Base-by-base conservation (phyloP, 2,797 vertebrate species). In the Cuniculus paca region DNA sequence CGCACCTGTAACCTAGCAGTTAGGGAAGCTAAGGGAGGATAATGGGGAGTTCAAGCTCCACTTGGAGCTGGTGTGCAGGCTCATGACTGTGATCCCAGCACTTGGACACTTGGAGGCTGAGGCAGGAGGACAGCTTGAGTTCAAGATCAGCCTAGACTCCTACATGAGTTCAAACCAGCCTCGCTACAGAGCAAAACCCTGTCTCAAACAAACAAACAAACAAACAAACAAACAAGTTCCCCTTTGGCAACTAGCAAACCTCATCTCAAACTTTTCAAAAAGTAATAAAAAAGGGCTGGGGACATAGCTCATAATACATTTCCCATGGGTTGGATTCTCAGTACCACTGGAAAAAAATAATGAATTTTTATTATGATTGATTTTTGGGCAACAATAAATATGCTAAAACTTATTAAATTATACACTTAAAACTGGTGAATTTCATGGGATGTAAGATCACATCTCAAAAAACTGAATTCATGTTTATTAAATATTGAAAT, bases 381-480 rank as follows among this genome's bases (percentile, higher is more conserved):
- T 63, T 22, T 26, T 65, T 82, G 36, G 2, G 60, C 19, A 84
- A 63, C 31, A 61, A 31, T 80, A 63, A 92, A 86, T 31, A 52
- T 48, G 58, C 19, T 56, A 3, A 72, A 74, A 85, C 17, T 70
- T 60, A 58, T n/a, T 68, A 80, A 80, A 79, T 86, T 60, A 1
- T 84, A 31, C 14, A 28, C 36, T 90, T 80, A 68, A 86, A 89
- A 87, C 90, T 61, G 70, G 5, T 72, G 13, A 52, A 78, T 88
- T 88, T 92, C 48, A 68, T 58, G 17, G 61, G 60, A 65, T 79
- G 7, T 61, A 82, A 88, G 68, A 86, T 42, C 74, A 65, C 4
- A 65, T n/a, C 45, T 94, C 63, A 75, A 95, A 75, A 82, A 85
- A 24, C 26, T 26, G 36, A 91, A 93, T 84, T 96, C 13, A 19